Evolutionary conservation across 1,140 invertebrate species (phyloP).

Genomic region (Hylyphantes graminicola): DNA sequence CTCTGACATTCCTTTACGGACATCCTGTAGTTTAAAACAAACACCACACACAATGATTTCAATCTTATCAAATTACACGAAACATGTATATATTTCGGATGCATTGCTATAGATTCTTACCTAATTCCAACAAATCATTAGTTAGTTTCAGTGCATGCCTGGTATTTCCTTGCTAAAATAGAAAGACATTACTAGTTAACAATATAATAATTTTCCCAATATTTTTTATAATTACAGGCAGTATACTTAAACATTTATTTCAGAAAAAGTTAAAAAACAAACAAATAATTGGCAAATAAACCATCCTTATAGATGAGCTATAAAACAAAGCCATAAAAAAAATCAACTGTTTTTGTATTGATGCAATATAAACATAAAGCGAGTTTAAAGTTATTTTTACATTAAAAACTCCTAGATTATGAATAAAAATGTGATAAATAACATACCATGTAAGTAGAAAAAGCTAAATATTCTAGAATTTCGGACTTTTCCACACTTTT

Average conservation of each 20-base stretch:
- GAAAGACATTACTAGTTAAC: neutral
- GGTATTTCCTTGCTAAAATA: slow-evolving; percentile 81
- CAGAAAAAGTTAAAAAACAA: too few relatives aligned
- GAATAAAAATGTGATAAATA: neutral
- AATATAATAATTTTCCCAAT: neutral
- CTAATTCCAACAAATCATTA: slow-evolving; percentile 84
- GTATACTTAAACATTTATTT: neutral
- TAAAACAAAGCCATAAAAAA: too few relatives aligned
- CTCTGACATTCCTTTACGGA: too few relatives aligned
- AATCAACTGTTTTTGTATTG: too few relatives aligned
- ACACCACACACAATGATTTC: too few relatives aligned
- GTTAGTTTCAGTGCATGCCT: slow-evolving; percentile 89
- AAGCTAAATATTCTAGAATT: slow-evolving; percentile 95
- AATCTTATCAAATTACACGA: too few relatives aligned
- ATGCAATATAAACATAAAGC: too few relatives aligned
- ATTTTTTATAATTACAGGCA: neutral
- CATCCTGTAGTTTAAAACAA: too few relatives aligned
- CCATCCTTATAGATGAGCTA: too few relatives aligned
- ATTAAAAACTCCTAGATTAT: neutral
- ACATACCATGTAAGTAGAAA: slow-evolving; percentile 92
- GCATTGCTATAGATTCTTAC: slow-evolving; percentile 63
- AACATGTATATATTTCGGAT: too few relatives aligned
- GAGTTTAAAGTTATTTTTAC: too few relatives aligned
- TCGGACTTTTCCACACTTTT: slow-evolving; percentile 77
- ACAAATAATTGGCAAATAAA: too few relatives aligned